Percentiles rank a stretch among this genome's conserved stretches.
Evolutionary conservation across 1,140 invertebrate genomes (phyloP).

Genomic region (Sycophaga agraensis): DNA sequence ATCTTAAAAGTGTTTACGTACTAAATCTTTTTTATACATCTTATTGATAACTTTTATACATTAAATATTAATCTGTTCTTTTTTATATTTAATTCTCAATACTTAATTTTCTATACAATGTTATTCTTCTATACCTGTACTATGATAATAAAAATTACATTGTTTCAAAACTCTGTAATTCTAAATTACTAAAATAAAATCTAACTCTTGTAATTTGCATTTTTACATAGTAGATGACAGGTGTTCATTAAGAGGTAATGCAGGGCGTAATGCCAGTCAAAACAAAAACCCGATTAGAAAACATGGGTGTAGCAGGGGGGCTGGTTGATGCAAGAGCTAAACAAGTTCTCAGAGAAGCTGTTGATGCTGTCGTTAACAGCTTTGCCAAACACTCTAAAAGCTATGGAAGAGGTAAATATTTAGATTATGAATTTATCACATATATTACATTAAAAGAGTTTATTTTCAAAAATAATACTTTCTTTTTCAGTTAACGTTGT

Average conservation of each 20-base stretch:
- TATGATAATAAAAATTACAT: too few species aligned
- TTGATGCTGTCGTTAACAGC: slow-evolving; percentile 77
- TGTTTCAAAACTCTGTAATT: too few species aligned
- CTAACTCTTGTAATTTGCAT: neutral
- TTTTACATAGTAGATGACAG: slow-evolving; percentile 36
- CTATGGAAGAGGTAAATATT: slow-evolving; percentile 69
- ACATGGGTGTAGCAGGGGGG: slow-evolving; percentile 53
- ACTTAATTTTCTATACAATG: too few species aligned
- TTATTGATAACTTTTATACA: too few species aligned
- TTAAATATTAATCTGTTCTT: too few species aligned
- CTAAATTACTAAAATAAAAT: too few species aligned
- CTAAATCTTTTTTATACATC: too few species aligned
- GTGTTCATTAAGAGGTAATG: slow-evolving; percentile 29
- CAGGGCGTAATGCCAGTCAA: slow-evolving; percentile 53
- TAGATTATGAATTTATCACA: neutral
- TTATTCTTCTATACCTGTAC: too few species aligned
- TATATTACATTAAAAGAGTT: too few species aligned
- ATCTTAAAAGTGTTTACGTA: too few species aligned
- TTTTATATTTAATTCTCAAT: too few species aligned
- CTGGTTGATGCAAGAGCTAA: slow-evolving; percentile 67
- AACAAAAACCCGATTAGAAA: slow-evolving; percentile 52
- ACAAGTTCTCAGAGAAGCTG: slow-evolving; percentile 73
- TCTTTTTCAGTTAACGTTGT: slow-evolving; percentile 82
- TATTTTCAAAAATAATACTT: neutral
- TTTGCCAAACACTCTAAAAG: slow-evolving; percentile 78